Conservation (phyloP, 2,797 vertebrate genomes). For the Rhyacichthys aspro region DNA sequence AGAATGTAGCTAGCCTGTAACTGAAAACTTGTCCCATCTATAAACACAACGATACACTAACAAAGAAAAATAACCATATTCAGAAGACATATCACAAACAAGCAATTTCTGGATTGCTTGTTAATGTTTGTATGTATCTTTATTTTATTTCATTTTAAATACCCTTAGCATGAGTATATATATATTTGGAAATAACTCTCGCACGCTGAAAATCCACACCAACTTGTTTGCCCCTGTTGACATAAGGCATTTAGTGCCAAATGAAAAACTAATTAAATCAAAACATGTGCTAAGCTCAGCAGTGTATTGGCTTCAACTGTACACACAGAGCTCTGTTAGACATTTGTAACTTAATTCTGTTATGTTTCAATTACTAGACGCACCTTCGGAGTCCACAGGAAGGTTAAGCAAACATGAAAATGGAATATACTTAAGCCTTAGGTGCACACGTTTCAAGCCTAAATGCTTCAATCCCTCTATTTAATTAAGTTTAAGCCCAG, state of each 20-base stretch:
- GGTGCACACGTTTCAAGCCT: constrained; percentile 62
- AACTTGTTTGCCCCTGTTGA: constrained; percentile 69
- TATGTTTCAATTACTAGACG: constrained; percentile 83
- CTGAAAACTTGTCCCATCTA: too few relatives aligned
- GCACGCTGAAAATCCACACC: constrained; percentile 49
- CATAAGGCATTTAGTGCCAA: constrained; percentile 65
- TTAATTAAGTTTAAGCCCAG: constrained; percentile 75
- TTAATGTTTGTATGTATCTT: neutral
- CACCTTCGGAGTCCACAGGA: constrained; percentile 78
- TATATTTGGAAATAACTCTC: constrained; percentile 33
- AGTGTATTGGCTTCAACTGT: constrained; percentile 74
- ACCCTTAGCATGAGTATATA: constrained; percentile 1
- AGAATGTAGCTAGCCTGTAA: too few relatives aligned
- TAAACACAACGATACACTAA: too few relatives aligned
- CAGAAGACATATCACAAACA: too few relatives aligned
- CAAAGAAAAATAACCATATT: too few relatives aligned
- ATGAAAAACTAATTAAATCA: constrained; percentile 86
- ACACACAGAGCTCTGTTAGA: constrained; percentile 78
- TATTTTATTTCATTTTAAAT: too few relatives aligned
- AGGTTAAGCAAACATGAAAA: constrained; percentile 82
- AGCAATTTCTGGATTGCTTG: neutral
- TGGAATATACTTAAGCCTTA: constrained; percentile 60
- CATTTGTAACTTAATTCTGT: constrained; percentile 85
- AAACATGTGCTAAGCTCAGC: constrained; percentile 78
- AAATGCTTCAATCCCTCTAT: constrained; percentile 68